Conservation (phyloP, 2,113 vertebrate species). For the Rhagologus leucostigma region DNA sequence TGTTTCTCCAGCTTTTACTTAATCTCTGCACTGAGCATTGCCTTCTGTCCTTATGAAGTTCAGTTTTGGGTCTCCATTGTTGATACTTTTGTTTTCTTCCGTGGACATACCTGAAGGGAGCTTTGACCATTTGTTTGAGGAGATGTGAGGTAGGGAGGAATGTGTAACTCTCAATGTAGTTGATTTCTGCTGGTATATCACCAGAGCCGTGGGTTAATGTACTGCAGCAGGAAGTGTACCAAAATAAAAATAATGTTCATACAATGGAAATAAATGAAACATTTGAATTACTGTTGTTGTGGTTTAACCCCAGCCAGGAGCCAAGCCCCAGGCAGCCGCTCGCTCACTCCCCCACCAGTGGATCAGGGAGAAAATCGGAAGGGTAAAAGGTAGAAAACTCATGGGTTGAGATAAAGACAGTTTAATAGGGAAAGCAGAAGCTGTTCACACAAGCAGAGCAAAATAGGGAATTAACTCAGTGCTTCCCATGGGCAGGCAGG, state of each 20-base stretch:
- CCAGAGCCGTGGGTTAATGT: neutral
- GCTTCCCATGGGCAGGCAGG: neutral
- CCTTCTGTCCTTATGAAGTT: neutral
- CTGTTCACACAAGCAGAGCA: neutral
- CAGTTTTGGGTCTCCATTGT: neutral
- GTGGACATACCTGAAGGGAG: neutral
- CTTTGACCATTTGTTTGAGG: neutral
- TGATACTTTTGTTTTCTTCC: neutral
- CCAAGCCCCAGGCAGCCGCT: neutral
- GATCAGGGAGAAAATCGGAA: neutral
- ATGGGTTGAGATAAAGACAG: neutral
- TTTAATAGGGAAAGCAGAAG: neutral
- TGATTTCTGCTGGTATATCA: neutral
- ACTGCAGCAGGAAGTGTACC: neutral
- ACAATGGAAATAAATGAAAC: neutral
- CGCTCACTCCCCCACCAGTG: rapidly evolving
- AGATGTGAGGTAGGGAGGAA: neutral
- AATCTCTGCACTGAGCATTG: neutral
- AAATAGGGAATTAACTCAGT: neutral
- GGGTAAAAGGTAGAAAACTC: neutral
- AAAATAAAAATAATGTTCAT: neutral
- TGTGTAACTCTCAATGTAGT: rapidly evolving
- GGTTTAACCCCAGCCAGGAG: neutral
- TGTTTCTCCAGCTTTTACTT: neutral
- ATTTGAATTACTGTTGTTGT: neutral